phyloP scores from a whole-genome alignment of 2,113 vertebrate genomes.

The Macrotis lagotis region DNA sequence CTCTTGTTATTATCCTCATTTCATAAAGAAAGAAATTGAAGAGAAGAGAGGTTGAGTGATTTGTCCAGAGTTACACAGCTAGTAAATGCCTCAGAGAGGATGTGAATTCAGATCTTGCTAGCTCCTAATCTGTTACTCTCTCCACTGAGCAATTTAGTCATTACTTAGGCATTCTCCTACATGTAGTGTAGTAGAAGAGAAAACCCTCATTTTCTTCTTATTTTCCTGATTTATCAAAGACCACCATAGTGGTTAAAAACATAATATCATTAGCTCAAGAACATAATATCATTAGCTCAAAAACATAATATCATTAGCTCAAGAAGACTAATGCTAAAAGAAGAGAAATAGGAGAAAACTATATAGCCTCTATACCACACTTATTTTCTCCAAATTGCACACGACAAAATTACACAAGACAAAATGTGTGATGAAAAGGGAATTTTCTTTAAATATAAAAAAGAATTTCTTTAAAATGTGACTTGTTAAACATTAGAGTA shows the following conservation, averaged over 20 bases:
- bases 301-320: no score
- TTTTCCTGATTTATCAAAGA: conserved; percentile 5
- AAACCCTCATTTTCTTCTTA: not conserved
- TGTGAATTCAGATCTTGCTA: not conserved
- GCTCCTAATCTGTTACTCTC: not conserved
- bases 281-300: not conserved
- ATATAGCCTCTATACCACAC: not conserved
- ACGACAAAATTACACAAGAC: not conserved
- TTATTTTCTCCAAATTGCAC: conserved; percentile 15
- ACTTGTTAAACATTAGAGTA: not conserved
- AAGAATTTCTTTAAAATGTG: not conserved
- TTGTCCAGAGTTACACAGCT: not conserved
- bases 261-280: not conserved
- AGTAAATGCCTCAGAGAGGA: not conserved
- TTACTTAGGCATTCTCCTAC: not conserved
- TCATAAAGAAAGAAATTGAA: not conserved
- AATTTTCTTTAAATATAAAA: not conserved
- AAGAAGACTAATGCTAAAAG: not conserved
- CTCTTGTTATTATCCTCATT: not conserved
- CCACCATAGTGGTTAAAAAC: conserved; percentile 27
- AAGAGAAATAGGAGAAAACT: not conserved
- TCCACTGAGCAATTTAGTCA: not conserved
- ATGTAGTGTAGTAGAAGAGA: not conserved
- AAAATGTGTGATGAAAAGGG: not conserved
- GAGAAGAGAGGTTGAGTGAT: not conserved